Evolutionary conservation across 2,797 vertebrate genomes (phyloP).

Genomic region (Silurus aristotelis): DNA sequence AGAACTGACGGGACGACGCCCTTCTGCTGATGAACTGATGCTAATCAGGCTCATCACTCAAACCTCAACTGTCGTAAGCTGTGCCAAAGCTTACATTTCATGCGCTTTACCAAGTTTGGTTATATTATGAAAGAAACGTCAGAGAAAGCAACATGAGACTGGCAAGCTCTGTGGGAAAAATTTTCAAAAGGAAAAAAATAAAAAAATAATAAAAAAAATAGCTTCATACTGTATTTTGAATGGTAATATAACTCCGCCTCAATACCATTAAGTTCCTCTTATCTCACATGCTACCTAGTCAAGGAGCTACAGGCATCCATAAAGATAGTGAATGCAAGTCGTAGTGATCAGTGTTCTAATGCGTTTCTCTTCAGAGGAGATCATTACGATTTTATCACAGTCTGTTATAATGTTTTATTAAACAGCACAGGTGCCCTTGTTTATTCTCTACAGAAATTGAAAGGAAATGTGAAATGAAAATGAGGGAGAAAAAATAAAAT

Average conservation of each 20-base stretch:
- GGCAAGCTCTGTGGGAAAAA: constrained; percentile 25
- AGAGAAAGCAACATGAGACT: not conserved
- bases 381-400: constrained; percentile 10
- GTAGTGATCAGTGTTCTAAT: not conserved
- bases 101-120: constrained; percentile 21
- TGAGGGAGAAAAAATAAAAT: not conserved
- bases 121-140: not conserved
- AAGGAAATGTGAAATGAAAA: not conserved
- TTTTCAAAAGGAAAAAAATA: not conserved
- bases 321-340: not conserved
- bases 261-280: not conserved
- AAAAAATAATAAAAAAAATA: not conserved
- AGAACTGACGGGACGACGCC: not conserved
- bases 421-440: not conserved
- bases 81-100: not conserved
- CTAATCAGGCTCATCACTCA: not conserved
- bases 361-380: not conserved
- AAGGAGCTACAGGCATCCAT: not conserved
- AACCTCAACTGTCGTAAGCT: not conserved
- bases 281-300: not conserved
- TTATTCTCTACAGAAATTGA: not conserved
- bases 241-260: not conserved
- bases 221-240: not conserved
- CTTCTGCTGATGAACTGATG: not conserved
- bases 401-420: not conserved